Conservation (phyloP, 2,113 vertebrate genomes). For the Grus americana region DNA sequence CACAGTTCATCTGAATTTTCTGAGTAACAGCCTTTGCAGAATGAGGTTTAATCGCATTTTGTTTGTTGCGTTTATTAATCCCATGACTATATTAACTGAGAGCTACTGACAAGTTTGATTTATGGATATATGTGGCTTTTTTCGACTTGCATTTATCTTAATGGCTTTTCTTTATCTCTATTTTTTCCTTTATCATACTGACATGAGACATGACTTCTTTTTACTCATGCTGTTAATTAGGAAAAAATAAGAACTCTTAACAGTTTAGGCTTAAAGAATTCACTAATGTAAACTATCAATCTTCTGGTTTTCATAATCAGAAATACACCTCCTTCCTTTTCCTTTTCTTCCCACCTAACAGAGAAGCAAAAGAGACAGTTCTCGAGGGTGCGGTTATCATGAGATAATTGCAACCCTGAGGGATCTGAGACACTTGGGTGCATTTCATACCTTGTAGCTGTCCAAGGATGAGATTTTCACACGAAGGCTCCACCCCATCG, state of each 20-base stretch:
- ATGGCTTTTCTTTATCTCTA: background rate
- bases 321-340: background rate
- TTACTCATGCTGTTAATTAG: background rate
- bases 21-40: background rate
- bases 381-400: constrained; percentile 22
- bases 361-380: background rate
- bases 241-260: background rate
- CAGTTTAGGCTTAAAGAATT: background rate
- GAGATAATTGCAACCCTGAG: background rate
- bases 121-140: background rate
- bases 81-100: background rate
- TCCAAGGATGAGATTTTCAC: constrained; percentile 38
- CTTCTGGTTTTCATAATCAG: background rate
- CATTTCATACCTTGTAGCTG: constrained; percentile 40
- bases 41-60: background rate
- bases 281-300: background rate
- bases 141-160: background rate
- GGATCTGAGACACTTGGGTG: constrained; percentile 19
- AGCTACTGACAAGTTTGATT: background rate
- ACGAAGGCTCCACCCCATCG: background rate
- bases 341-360: background rate
- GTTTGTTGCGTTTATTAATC: background rate
- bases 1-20: background rate
- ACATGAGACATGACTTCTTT: background rate
- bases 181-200: background rate